Evolutionary conservation across 2,113 vertebrate genomes (phyloP).

Genomic region (Semnornis frantzii): DNA sequence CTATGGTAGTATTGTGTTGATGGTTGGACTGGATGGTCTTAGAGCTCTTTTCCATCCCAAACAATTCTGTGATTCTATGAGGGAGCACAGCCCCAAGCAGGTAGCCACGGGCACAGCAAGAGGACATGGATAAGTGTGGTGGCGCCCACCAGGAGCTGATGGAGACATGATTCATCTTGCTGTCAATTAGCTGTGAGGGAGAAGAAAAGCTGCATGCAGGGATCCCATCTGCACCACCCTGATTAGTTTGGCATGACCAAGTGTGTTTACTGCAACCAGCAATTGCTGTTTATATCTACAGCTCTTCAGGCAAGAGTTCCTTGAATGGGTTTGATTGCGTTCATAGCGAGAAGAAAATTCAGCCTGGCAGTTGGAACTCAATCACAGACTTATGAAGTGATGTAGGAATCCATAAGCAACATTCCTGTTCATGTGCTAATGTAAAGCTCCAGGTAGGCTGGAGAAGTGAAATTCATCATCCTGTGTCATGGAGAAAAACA

Average conservation of each 20-base stretch:
- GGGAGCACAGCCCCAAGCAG: background rate
- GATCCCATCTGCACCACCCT: slow-evolving; percentile 53
- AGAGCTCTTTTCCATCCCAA: too few relatives aligned
- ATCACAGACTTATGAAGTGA: slow-evolving; percentile 61
- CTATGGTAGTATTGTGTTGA: too few relatives aligned
- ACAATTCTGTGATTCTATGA: too few relatives aligned
- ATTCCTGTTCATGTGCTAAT: slow-evolving; percentile 6
- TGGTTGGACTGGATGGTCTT: too few relatives aligned
- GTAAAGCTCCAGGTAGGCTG: slow-evolving; percentile 35
- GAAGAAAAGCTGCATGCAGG: slow-evolving; percentile 58
- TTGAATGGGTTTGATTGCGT: slow-evolving; percentile 61
- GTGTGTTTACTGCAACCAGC: slow-evolving; percentile 58
- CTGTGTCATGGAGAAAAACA: background rate
- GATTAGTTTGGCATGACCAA: slow-evolving; percentile 53
- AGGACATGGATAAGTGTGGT: background rate
- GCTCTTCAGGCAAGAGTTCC: slow-evolving; percentile 65
- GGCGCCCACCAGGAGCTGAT: background rate
- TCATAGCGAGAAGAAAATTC: slow-evolving; percentile 54
- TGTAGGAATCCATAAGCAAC: slow-evolving; percentile 52
- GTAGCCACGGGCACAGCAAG: background rate
- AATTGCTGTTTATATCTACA: slow-evolving; percentile 73
- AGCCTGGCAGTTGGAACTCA: slow-evolving; percentile 62
- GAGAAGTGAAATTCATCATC: slow-evolving; percentile 31
- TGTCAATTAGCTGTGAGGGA: slow-evolving; percentile 58
- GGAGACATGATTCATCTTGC: slow-evolving; percentile 63